Conservation (phyloP, 2,888 invertebrate genomes). For the Nasonovia ribisnigri region DNA sequence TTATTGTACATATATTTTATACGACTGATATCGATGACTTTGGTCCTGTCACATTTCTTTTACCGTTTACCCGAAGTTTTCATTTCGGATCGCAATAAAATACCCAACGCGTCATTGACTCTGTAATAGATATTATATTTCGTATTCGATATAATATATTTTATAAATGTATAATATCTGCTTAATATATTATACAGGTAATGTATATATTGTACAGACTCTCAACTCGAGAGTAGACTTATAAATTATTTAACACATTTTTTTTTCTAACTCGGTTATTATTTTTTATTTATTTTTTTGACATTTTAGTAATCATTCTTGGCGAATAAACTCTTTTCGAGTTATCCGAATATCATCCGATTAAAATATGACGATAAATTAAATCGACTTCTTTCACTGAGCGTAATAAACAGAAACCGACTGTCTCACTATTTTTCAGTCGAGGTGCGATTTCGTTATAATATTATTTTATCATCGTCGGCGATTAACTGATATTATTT, state of each 20-base stretch:
- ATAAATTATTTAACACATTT: background rate
- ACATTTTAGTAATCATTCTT: background rate
- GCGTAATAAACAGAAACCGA: background rate
- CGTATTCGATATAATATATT: background rate
- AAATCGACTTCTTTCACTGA: background rate
- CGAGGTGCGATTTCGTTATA: background rate
- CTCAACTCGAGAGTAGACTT: background rate
- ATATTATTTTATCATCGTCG: background rate
- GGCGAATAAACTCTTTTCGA: background rate
- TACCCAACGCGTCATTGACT: background rate
- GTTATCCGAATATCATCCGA: background rate
- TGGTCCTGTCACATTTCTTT: constrained; percentile 7
- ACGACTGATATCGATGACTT: background rate
- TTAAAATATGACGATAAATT: background rate
- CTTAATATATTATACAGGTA: background rate
- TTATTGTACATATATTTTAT: background rate
- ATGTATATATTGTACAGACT: background rate
- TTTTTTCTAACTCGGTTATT: background rate
- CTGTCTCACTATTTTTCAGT: background rate
- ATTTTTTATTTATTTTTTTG: background rate
- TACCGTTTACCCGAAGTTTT: background rate
- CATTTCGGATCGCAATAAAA: constrained; percentile 4
- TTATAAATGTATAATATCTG: background rate
- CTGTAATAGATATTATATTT: constrained; percentile 9
- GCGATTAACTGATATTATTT: background rate